Evolutionary conservation across 2,113 vertebrate genomes (phyloP).

Genomic region (Aspidoscelis tigris): DNA sequence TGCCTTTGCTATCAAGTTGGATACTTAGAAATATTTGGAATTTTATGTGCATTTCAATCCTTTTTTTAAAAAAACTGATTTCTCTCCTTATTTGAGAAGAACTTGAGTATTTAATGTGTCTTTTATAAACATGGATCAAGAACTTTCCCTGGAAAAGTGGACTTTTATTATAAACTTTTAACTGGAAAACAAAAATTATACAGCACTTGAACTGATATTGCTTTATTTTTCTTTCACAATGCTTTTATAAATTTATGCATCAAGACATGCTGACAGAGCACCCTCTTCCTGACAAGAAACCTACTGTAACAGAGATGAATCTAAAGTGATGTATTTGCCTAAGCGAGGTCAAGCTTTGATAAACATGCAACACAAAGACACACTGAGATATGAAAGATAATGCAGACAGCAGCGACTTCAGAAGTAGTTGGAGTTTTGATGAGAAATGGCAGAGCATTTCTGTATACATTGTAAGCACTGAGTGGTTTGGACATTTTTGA

Average conservation of each 20-base stretch:
- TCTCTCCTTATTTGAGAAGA: not conserved
- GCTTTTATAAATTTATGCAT: not conserved
- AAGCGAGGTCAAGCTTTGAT: not conserved
- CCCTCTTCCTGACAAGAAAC: not conserved
- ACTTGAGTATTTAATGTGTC: not conserved
- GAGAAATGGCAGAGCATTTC: not conserved
- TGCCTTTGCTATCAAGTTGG: not conserved
- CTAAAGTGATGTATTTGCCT: not conserved
- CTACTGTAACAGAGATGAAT: not conserved
- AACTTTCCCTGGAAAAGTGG: not conserved
- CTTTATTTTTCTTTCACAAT: not conserved
- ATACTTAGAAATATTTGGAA: slow-evolving; percentile 9
- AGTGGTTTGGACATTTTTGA: not conserved
- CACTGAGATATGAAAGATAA: not conserved
- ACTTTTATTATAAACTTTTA: not conserved
- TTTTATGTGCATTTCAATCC: not conserved
- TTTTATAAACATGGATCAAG: slow-evolving; percentile 3
- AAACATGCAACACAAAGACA: not conserved
- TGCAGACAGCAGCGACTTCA: not conserved
- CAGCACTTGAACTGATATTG: not conserved
- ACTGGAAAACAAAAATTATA: not conserved
- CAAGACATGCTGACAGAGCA: slow-evolving; percentile 12
- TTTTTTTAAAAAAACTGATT: not conserved
- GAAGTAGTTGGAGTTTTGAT: slow-evolving; percentile 2
- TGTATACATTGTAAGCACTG: not conserved